Conservation (phyloP, 2,113 vertebrate genomes). For the Nothoprocta pentlandii region DNA sequence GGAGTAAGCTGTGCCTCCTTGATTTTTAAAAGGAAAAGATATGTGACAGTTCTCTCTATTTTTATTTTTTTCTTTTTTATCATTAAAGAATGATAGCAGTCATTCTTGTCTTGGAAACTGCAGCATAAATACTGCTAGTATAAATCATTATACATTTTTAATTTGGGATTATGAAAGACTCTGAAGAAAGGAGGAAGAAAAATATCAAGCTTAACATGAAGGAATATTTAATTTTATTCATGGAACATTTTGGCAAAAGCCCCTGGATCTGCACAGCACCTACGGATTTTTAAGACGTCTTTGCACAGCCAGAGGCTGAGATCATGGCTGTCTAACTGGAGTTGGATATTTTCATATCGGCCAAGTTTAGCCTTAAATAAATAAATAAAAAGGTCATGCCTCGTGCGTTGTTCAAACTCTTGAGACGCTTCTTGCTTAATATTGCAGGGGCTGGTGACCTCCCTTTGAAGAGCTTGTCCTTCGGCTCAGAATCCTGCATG, state of each 20-base stretch:
- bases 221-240: conserved; percentile 57
- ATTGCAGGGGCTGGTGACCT: conserved; percentile 33
- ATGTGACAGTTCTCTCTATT: neutral
- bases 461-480: conserved; percentile 21
- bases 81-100: neutral
- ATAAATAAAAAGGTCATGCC: conserved; percentile 58
- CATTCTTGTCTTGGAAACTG: neutral
- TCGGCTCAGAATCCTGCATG: conserved; percentile 10
- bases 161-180: neutral
- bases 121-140: neutral
- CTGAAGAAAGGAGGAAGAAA: neutral
- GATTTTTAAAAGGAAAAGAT: neutral
- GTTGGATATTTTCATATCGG: conserved; percentile 62
- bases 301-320: conserved; percentile 68
- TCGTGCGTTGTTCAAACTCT: conserved; percentile 51
- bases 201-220: neutral
- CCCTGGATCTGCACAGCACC: conserved; percentile 55
- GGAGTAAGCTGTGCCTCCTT: neutral
- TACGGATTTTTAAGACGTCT: conserved; percentile 69
- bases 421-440: conserved; percentile 40
- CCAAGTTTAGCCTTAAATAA: conserved; percentile 72
- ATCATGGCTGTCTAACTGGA: conserved; percentile 68
- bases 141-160: neutral
- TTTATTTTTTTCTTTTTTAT: neutral
- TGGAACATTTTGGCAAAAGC: conserved; percentile 62